phyloP scores from a whole-genome alignment of 2,888 invertebrate genomes.

The Hydraecia micacea region DNA sequence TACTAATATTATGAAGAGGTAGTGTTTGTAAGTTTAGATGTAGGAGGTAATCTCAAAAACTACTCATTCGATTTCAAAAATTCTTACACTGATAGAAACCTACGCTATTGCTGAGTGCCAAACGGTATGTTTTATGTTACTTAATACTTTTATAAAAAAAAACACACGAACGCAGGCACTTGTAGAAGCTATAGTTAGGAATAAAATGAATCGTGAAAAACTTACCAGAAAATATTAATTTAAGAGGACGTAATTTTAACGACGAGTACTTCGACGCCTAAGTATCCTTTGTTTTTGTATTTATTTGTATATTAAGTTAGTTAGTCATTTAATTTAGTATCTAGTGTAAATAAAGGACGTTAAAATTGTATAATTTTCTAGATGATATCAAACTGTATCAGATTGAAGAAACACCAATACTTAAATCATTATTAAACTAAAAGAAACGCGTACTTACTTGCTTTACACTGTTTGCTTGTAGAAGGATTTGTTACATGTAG shows the following conservation, averaged over 20 bases:
- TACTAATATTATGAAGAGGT: background rate
- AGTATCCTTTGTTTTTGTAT: no score
- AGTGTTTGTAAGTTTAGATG: background rate
- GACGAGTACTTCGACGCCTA: no score
- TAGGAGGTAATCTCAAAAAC: background rate
- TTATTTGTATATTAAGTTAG: no score
- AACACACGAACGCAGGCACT: background rate
- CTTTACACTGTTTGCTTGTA: conserved; percentile 36
- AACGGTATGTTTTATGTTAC: no score
- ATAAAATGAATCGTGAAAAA: background rate
- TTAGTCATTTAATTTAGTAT: no score
- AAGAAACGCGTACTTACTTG: conserved; percentile 39
- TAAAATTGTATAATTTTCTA: conserved; percentile 7
- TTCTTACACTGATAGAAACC: background rate
- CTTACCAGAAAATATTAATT: background rate
- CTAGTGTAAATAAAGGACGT: no score
- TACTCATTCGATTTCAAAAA: background rate
- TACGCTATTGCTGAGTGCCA: no score
- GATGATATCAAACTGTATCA: conserved; percentile 8
- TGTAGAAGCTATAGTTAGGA: background rate
- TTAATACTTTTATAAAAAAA: no score
- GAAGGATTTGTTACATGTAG: conserved; percentile 40
- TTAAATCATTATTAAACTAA: conserved; percentile 40
- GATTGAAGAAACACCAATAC: conserved; percentile 33
- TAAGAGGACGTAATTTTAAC: background rate